phyloP scores from a whole-genome alignment of 2,797 vertebrate genomes.

The Helostoma temminkii region DNA sequence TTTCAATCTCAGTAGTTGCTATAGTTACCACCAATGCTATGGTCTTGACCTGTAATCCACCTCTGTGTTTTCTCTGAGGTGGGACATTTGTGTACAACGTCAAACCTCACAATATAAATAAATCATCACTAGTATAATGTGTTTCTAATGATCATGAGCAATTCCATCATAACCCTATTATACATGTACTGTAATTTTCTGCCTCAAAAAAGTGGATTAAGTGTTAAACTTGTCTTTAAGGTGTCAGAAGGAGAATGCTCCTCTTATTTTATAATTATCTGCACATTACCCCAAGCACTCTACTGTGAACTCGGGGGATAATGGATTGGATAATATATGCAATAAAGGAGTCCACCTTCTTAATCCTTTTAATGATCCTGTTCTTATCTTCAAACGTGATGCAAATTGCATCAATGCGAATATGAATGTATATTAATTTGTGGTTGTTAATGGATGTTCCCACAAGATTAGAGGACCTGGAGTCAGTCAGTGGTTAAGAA shows the following conservation, averaged over 20 bases:
- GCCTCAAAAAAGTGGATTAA: no score
- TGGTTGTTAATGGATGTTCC: constrained; percentile 24
- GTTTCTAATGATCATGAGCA: no score
- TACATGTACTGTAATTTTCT: no score
- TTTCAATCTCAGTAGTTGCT: no score
- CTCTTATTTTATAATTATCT: constrained; percentile 30
- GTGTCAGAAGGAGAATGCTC: constrained; percentile 8
- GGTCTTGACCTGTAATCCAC: background rate
- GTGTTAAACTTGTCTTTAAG: background rate
- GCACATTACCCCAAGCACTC: constrained; percentile 1
- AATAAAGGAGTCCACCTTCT: constrained; percentile 25
- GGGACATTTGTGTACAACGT: no score
- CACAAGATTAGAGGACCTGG: constrained; percentile 1
- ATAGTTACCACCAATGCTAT: background rate
- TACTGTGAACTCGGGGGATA: constrained; percentile 27
- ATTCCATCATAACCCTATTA: no score
- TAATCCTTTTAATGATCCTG: constrained; percentile 39
- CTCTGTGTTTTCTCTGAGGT: no score
- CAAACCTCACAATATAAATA: no score
- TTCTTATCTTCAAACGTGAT: constrained; percentile 1
- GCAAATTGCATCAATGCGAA: constrained; percentile 37
- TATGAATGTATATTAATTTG: constrained; percentile 45
- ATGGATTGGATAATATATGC: constrained; percentile 5
- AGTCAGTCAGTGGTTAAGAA: constrained; percentile 11
- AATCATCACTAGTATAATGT: no score